A percentile compares a stretch with the other conserved stretches of the same genome.
These are phyloP conservation scores for Andrena bicolor DNA, from an alignment of 2,888 invertebrate genomes.

Conservation along the genomic window DNA sequence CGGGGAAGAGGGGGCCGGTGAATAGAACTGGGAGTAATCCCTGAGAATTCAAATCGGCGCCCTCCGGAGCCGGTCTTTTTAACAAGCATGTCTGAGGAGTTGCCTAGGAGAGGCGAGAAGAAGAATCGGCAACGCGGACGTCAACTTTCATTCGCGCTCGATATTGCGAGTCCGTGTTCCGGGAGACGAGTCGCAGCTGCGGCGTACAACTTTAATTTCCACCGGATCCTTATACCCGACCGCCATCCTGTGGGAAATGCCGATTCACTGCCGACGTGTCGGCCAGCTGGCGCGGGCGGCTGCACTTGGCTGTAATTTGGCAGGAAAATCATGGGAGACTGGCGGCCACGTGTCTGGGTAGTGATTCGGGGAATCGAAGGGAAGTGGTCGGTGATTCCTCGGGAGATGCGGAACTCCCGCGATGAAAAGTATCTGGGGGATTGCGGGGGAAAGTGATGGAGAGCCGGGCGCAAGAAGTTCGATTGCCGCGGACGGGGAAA, in stretches of 20 bases:
- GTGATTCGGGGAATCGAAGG: too few relatives aligned
- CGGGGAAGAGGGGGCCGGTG: too few relatives aligned
- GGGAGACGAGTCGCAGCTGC: slow-evolving; percentile 45
- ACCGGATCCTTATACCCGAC: not conserved
- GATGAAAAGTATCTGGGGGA: not conserved
- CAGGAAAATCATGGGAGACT: not conserved
- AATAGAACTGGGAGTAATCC: not conserved
- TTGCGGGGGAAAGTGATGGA: not conserved
- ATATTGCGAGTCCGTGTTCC: slow-evolving; percentile 53
- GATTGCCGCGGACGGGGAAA: not conserved
- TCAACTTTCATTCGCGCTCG: slow-evolving; percentile 16
- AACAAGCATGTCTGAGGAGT: not conserved
- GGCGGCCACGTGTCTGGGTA: too few relatives aligned
- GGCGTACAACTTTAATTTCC: slow-evolving; percentile 62
- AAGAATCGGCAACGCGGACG: not conserved
- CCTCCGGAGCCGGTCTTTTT: not conserved
- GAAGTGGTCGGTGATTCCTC: too few relatives aligned
- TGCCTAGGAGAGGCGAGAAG: not conserved
- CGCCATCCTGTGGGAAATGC: slow-evolving; percentile 9
- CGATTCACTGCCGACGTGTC: not conserved
- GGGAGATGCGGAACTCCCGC: too few relatives aligned
- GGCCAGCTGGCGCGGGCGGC: not conserved
- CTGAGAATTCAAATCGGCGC: not conserved
- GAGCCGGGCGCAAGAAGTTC: not conserved
- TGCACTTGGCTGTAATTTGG: not conserved